Base-by-base conservation (phyloP, 1,140 invertebrate species). In the Amphibalanus amphitrite region DNA sequence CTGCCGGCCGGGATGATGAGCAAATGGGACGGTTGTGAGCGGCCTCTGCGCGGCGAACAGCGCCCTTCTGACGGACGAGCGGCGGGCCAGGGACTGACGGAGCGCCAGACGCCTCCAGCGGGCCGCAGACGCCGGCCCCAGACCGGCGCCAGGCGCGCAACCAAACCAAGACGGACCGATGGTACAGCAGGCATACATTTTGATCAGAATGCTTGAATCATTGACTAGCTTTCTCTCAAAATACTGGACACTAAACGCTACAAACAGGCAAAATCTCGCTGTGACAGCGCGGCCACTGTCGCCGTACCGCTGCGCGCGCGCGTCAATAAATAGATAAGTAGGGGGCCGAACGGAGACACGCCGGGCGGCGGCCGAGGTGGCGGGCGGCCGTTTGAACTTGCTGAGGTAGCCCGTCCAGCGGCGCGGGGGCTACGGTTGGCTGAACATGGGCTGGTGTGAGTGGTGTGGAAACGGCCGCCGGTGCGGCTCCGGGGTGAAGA, bases 161-260 rank as follows among this genome's bases (percentile, higher is more conserved):
- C 47, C 1, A 13, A 23, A 59, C 47, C 47, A 59, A 59, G 13
- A 59, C 13, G 47, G 20, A 59, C 47, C 3, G 20, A 59, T 17
- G 10, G 47, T 20, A 20, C 10, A 13, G 23, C 47, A 59, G 47
- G 6, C 47, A 23, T 59, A 59, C 47, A 59, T 59, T 59, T 59
- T 59, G 47, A 59, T 59, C 47, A 59, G 47, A 59, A 59, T 59
- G 47, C 47, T 59, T 59, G 47, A 59, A 59, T 59, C 47, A 59
- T 20, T 59, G 47, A 59, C 47, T 59, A 59, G 47, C 47, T 59
- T 59, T 59, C 47, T 59, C 47, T 59, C 47, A 59, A 59, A 59
- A 59, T 59, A 59, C 47, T 59, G 47, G 47, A 59, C 47, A 59
- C 47, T 59, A 59, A 20, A 59, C 33, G 33, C 33, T 38, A 38